Conservation (phyloP, 2,113 vertebrate genomes). For the Brachypteracias leptosomus region DNA sequence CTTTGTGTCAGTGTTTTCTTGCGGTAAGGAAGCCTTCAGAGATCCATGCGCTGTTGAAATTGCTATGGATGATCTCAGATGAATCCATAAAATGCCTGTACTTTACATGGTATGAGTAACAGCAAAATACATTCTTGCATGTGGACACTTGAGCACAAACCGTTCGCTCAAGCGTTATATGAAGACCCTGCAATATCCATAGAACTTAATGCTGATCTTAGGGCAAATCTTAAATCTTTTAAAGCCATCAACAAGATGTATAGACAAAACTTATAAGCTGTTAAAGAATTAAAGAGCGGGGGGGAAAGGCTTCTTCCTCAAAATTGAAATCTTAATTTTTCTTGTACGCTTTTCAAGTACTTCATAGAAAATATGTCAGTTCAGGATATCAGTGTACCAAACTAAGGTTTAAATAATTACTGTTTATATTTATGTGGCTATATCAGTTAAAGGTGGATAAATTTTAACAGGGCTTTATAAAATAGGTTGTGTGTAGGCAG, state of each 20-base stretch:
- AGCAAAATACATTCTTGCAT: background rate
- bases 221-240: background rate
- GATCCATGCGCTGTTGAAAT: slow-evolving; percentile 50
- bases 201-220: background rate
- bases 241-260: background rate
- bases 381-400: background rate
- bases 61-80: slow-evolving; percentile 55
- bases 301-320: background rate
- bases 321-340: background rate
- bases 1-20: slow-evolving; percentile 68
- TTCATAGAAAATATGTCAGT: background rate
- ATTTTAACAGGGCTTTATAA: background rate
- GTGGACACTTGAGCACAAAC: background rate
- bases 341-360: background rate
- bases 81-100: background rate
- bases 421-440: background rate
- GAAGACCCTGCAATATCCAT: background rate
- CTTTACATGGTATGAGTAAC: background rate
- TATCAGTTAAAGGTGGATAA: background rate
- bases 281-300: background rate
- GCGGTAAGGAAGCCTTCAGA: slow-evolving; percentile 29
- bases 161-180: background rate
- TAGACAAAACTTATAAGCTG: background rate
- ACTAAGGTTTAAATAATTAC: background rate
- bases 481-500: background rate